phyloP scores from a whole-genome alignment of 2,888 invertebrate species.

The Heliconius hortense region DNA sequence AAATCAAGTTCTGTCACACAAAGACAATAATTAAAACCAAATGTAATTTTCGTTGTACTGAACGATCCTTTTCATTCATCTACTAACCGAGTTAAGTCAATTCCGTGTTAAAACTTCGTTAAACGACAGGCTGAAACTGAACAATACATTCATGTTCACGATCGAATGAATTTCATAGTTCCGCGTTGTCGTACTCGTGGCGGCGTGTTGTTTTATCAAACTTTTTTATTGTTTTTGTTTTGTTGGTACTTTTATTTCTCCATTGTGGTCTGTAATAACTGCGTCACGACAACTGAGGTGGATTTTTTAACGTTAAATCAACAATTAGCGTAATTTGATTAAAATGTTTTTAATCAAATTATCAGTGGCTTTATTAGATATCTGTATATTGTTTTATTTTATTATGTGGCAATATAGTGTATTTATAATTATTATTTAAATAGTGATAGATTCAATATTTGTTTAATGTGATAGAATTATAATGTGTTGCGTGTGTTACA shows the following conservation, averaged over 20 bases:
- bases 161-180: conserved; percentile 67
- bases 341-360: neutral
- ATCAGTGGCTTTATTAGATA: no score
- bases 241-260: neutral
- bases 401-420: no score
- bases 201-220: conserved; percentile 28
- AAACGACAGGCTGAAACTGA: conserved; percentile 50
- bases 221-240: conserved; percentile 22
- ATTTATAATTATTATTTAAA: no score
- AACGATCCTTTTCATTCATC: conserved; percentile 10
- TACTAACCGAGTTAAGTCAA: conserved; percentile 23
- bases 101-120: conserved; percentile 33
- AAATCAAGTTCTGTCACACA: neutral
- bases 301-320: neutral
- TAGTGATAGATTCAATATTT: neutral
- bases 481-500: neutral
- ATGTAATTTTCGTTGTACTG: neutral
- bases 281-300: neutral
- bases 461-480: neutral
- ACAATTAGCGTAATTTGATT: neutral
- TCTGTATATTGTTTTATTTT: no score
- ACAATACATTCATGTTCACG: conserved; percentile 54
- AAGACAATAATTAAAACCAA: conserved; percentile 6
- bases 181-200: conserved; percentile 55
- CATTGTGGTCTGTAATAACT: neutral